Evolutionary conservation across 1,140 invertebrate genomes (phyloP).

Genomic region (Heliconius nattereri): DNA sequence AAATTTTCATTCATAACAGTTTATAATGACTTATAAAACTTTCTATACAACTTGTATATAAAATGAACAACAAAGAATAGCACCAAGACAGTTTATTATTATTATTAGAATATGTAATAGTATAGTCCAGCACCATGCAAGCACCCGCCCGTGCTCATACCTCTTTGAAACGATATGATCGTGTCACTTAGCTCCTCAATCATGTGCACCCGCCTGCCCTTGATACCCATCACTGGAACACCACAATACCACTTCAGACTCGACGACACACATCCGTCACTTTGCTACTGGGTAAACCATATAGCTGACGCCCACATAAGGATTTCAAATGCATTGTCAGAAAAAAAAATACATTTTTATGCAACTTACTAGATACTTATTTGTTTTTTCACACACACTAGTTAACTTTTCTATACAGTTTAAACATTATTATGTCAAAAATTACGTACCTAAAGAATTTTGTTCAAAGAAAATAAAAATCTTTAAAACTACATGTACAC

Average conservation of each 20-base stretch:
- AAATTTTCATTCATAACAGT: not conserved
- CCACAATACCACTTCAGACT: slow-evolving; percentile 58
- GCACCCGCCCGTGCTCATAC: slow-evolving; percentile 82
- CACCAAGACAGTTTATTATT: slow-evolving; percentile 17
- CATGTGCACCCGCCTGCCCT: slow-evolving; percentile 97
- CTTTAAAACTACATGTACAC: too few species aligned
- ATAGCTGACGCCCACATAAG: too few species aligned
- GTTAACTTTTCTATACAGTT: too few species aligned
- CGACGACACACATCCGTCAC: not conserved
- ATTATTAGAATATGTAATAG: slow-evolving; percentile 37
- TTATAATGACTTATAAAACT: slow-evolving; percentile 7
- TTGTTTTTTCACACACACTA: too few species aligned
- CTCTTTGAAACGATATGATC: slow-evolving; percentile 99
- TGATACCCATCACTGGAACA: slow-evolving; percentile 98
- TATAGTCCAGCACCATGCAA: slow-evolving; percentile 53
- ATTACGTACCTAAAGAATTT: too few species aligned
- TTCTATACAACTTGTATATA: not conserved
- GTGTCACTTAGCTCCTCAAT: slow-evolving; percentile 98
- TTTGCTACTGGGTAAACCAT: too few species aligned
- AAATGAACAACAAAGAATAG: not conserved
- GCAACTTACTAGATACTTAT: too few species aligned
- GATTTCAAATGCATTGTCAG: too few species aligned
- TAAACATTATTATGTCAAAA: too few species aligned
- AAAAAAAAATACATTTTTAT: too few species aligned
- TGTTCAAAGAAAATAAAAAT: too few species aligned